These are phyloP conservation scores for Octopus bimaculoides DNA, from an alignment of 1,140 invertebrate species.

Conservation along the genomic window DNA sequence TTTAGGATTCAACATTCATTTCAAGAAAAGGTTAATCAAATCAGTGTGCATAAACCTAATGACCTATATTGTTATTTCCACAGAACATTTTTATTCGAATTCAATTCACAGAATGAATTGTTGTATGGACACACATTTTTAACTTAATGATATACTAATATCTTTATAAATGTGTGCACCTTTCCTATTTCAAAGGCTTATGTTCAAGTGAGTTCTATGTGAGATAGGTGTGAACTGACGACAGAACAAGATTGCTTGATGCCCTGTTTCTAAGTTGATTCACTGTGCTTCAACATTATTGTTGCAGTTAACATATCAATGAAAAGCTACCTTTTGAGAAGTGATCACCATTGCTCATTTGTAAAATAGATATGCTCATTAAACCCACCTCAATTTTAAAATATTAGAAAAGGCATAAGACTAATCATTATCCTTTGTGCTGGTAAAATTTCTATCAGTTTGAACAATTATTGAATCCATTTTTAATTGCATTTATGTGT, in stretches of 20 bases:
- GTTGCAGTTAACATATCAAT: slow-evolving; percentile 8
- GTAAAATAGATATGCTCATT: slow-evolving; percentile 7
- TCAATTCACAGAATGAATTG: slow-evolving; percentile 10
- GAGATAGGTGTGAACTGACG: not conserved
- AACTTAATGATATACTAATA: slow-evolving; percentile 17
- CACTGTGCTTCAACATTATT: not conserved
- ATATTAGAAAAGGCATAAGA: not conserved
- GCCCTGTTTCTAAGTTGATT: not conserved
- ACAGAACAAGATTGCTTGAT: not conserved
- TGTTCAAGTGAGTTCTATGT: slow-evolving; percentile 10
- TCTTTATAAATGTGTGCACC: slow-evolving; percentile 23
- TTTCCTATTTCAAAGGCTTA: slow-evolving; percentile 12
- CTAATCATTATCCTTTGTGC: not conserved
- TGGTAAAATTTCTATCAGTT: not conserved
- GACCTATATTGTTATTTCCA: no score
- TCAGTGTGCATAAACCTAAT: not conserved
- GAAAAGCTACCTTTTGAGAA: slow-evolving; percentile 1
- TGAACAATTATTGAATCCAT: not conserved
- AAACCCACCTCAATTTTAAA: slow-evolving; percentile 6
- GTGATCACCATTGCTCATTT: not conserved
- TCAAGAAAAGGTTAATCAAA: not conserved
- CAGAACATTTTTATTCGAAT: not conserved
- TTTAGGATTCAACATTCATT: not conserved
- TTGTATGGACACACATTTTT: slow-evolving; percentile 15
- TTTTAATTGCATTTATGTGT: slow-evolving; percentile 6